Conservation (phyloP, 64 coral and sea anemone species). For the Catalaphyllia jardinei region DNA sequence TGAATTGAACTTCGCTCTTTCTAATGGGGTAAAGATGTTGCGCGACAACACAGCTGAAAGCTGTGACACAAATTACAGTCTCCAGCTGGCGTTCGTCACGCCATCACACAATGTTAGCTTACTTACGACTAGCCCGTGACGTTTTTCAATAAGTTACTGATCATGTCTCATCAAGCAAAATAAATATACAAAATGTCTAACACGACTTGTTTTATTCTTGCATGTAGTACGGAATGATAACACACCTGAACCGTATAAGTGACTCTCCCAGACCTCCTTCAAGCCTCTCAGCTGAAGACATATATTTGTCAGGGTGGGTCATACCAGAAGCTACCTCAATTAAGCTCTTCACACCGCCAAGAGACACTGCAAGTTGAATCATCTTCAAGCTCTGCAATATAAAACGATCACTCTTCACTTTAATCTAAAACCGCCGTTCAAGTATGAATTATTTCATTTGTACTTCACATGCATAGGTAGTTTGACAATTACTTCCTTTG, state of each 20-base stretch:
- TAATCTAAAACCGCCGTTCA: no score
- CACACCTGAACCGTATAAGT: slow-evolving; percentile 73
- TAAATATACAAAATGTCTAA: not conserved
- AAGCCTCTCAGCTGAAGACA: slow-evolving; percentile 34
- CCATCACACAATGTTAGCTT: no score
- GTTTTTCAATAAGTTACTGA: no score
- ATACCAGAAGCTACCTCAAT: slow-evolving; percentile 41
- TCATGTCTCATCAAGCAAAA: no score
- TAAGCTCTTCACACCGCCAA: slow-evolving; percentile 74
- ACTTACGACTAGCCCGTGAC: no score
- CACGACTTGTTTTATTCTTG: not conserved
- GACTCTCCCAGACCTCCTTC: slow-evolving; percentile 56
- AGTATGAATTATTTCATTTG: no score
- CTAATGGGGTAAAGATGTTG: no score
- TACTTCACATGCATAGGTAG: not conserved
- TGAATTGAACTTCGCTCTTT: no score
- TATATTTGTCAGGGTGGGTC: slow-evolving; percentile 74
- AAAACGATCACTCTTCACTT: no score
- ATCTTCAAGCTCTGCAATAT: slow-evolving; percentile 60
- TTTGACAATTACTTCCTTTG: not conserved
- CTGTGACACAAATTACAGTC: no score
- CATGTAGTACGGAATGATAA: not conserved
- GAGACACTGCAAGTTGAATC: slow-evolving; percentile 73
- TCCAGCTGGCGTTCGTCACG: no score
- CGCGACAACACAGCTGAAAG: no score